phyloP scores from a whole-genome alignment of 2,888 invertebrate species.

The Ophraella communa region DNA sequence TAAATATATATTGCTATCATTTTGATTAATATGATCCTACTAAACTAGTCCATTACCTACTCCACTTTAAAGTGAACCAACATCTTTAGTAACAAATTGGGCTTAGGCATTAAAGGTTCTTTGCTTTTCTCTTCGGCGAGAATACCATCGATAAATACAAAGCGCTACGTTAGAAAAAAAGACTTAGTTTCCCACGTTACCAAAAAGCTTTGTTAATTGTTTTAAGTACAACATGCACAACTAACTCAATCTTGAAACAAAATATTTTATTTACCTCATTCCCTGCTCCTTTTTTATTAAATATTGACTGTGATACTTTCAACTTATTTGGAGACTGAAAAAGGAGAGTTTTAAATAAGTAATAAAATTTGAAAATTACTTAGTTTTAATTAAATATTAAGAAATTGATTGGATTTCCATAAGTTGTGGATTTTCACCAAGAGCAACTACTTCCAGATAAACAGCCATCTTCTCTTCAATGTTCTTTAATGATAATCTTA shows the following conservation, averaged over 20 bases:
- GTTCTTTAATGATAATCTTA: too few species aligned
- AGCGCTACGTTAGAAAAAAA: neutral
- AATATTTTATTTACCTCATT: slow-evolving; percentile 21
- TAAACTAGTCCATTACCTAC: too few species aligned
- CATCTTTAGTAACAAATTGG: too few species aligned
- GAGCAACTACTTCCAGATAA: too few species aligned
- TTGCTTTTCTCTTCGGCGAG: neutral
- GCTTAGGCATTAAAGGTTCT: neutral
- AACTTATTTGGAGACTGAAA: slow-evolving; percentile 19
- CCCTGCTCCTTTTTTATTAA: slow-evolving; percentile 22
- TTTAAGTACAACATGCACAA: slow-evolving; percentile 2
- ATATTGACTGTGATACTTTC: slow-evolving; percentile 25
- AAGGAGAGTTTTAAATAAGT: slow-evolving; percentile 2
- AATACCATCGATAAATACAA: neutral
- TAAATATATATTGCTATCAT: too few species aligned
- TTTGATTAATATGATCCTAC: too few species aligned
- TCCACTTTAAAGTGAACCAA: too few species aligned
- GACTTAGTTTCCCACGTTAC: neutral
- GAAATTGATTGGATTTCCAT: too few species aligned
- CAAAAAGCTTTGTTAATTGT: slow-evolving; percentile 12
- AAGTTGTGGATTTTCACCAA: too few species aligned
- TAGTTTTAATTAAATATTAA: neutral
- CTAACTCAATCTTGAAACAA: neutral
- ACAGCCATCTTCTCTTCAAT: too few species aligned
- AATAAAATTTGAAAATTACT: neutral